phyloP scores from a whole-genome alignment of 2,888 invertebrate genomes.

The Nineta flava region DNA sequence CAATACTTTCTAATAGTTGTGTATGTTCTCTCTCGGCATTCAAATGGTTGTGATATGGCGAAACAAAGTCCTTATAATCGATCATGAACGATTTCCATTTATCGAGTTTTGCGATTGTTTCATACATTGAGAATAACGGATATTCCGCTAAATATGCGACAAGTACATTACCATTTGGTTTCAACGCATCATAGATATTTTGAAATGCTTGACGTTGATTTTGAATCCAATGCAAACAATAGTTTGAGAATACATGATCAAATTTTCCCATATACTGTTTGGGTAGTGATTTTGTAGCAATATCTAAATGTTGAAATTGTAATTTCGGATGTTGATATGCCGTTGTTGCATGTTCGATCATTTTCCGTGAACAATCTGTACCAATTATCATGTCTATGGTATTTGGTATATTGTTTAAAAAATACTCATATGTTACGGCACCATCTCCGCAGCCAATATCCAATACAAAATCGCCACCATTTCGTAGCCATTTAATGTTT shows the following conservation, averaged over 20 bases:
- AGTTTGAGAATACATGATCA: constrained; percentile 59
- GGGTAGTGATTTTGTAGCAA: constrained; percentile 34
- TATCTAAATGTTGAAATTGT: constrained; percentile 39
- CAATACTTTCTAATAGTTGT: constrained; percentile 36
- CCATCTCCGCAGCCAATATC: constrained; percentile 68
- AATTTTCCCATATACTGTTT: constrained; percentile 33
- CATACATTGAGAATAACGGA: constrained; percentile 52
- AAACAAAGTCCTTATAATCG: constrained; percentile 46
- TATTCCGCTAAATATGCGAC: constrained; percentile 51
- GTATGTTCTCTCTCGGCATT: constrained; percentile 40
- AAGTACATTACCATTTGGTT: constrained; percentile 49
- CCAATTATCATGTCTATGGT: constrained; percentile 39
- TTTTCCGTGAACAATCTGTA: constrained; percentile 51
- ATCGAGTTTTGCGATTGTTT: constrained; percentile 35
- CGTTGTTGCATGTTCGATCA: constrained; percentile 50
- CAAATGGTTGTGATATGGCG: constrained; percentile 46
- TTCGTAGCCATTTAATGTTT: constrained; percentile 38
- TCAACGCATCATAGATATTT: constrained; percentile 49
- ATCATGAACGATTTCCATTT: constrained; percentile 49
- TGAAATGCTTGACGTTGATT: constrained; percentile 45
- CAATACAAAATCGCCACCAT: constrained; percentile 32
- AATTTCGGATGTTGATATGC: constrained; percentile 30
- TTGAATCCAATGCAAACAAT: constrained; percentile 64
- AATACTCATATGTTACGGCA: constrained; percentile 43
- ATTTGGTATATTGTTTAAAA: constrained; percentile 42